Evolutionary conservation across 1,140 invertebrate species (phyloP).

Genomic region (Scaptomyza hsui): DNA sequence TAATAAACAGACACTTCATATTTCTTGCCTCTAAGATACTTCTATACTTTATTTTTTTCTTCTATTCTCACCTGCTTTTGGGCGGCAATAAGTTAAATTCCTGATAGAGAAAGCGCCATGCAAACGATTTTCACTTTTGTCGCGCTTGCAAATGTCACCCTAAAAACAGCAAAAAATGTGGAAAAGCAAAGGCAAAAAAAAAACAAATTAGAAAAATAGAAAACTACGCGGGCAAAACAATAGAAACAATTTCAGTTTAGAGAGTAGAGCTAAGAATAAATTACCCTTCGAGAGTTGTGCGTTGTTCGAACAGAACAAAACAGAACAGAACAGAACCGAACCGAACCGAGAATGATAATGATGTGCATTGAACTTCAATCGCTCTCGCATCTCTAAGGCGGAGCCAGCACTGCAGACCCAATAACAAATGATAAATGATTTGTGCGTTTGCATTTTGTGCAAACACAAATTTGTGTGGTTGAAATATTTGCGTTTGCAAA

Average conservation of each 20-base stretch:
- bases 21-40: background rate
- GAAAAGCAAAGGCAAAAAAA: slow-evolving; percentile 56
- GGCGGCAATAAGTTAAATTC: slow-evolving; percentile 34
- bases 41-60: background rate
- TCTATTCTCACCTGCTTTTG: slow-evolving; percentile 27
- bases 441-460: slow-evolving; percentile 37
- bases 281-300: slow-evolving; percentile 64
- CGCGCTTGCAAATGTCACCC: slow-evolving; percentile 74
- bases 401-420: slow-evolving; percentile 16
- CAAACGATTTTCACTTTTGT: slow-evolving; percentile 58
- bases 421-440: slow-evolving; percentile 67
- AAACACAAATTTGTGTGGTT: slow-evolving; percentile 21
- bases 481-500: slow-evolving; percentile 60
- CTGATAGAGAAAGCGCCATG: slow-evolving; percentile 43
- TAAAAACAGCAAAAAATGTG: slow-evolving; percentile 81
- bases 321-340: too few relatives aligned
- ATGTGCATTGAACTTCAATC: slow-evolving; percentile 84
- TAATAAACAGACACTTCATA: background rate
- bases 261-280: slow-evolving; percentile 73
- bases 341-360: slow-evolving; percentile 83
- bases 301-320: slow-evolving; percentile 40
- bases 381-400: slow-evolving; percentile 31
- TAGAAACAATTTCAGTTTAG: slow-evolving; percentile 31
- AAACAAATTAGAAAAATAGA: slow-evolving; percentile 32
- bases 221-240: slow-evolving; percentile 29